Evolutionary conservation across 2,113 vertebrate species (phyloP), one percentile per base, ranked within the genome.

Genomic region (Paedocypris sp.): DNA sequence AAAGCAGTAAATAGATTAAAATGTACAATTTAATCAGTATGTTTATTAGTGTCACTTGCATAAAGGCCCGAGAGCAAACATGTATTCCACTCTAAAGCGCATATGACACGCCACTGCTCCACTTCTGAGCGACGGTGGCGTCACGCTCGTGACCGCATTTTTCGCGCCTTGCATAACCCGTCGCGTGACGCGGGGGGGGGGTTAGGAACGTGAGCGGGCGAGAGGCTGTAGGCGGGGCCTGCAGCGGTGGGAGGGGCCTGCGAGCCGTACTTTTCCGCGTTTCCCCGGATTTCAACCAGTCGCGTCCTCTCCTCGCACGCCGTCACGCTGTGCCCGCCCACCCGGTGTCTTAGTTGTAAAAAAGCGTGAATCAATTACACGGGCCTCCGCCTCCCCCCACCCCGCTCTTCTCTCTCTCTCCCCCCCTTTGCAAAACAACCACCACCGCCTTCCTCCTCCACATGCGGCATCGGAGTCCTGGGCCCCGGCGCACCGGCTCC

Each of bases 391-490:
- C 23, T 31, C 16, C 42, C 46, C 39, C 16, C 43, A 35, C 64
- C 66, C 25, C 16, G 42, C 42, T 45, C 41, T 5, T 42, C 4
- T 25, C 29, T 12, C n/a, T 28, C 32, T 12, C 22, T 54, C 1
- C 26, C 23, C 42, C 20, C 54, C 28, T 23, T 42, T 6, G 52
- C 28, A 48, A 57, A 63, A 43, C 63, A 31, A 48, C 33, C 38
- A 73, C 73, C 38, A 16, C 60, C 28, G 60, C 36, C 62, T 42
- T 54, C 64, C 62, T 81, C 50, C 51, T 80, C 79, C 82, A 74
- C 73, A 87, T 85, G 85, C 73, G 78, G 69, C 53, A 43, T 57
- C 64, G 80, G 80, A 73, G 80, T 67, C 56, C 73, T 36, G 80
- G 77, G 80, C 79, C 76, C 71, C 82, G 73, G 75, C 68, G 71